These are phyloP conservation scores for Chaetodon trifascialis DNA, from an alignment of 2,113 vertebrate genomes.

Conservation along the genomic window DNA sequence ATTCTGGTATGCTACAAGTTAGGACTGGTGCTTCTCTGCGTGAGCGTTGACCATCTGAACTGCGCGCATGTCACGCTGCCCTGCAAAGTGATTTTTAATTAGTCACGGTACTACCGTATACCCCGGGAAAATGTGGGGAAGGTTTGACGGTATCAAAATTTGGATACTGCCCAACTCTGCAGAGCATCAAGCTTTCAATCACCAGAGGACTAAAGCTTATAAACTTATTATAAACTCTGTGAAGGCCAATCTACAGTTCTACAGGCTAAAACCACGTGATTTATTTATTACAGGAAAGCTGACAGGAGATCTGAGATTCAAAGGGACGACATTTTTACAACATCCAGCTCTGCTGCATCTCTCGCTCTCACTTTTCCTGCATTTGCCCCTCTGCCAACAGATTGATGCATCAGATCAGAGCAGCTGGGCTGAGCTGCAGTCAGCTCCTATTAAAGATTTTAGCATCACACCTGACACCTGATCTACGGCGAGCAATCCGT, in stretches of 20 bases:
- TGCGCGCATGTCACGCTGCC: too few species aligned
- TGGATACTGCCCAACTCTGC: too few species aligned
- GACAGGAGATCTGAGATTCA: slow-evolving; percentile 15
- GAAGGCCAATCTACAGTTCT: neutral
- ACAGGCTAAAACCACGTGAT: neutral
- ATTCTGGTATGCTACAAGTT: too few species aligned
- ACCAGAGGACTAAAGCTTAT: neutral
- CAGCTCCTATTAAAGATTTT: slow-evolving; percentile 36
- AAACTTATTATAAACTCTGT: neutral
- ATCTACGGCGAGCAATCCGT: slow-evolving; percentile 7
- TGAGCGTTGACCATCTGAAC: too few species aligned
- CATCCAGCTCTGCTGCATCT: neutral
- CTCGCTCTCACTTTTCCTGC: neutral
- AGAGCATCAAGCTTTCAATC: neutral
- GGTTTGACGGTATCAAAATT: too few species aligned
- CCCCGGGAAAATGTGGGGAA: too few species aligned
- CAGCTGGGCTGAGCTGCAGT: slow-evolving; percentile 26
- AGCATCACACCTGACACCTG: slow-evolving; percentile 12
- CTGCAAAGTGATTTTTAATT: too few species aligned
- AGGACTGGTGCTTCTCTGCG: too few species aligned
- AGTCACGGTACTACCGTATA: too few species aligned
- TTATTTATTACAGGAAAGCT: neutral
- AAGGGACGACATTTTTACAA: slow-evolving; percentile 13
- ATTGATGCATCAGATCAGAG: slow-evolving; percentile 31
- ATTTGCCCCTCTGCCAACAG: neutral